Conservation (phyloP, 2,888 invertebrate species). For the Caenorhabditis macrosperma region DNA sequence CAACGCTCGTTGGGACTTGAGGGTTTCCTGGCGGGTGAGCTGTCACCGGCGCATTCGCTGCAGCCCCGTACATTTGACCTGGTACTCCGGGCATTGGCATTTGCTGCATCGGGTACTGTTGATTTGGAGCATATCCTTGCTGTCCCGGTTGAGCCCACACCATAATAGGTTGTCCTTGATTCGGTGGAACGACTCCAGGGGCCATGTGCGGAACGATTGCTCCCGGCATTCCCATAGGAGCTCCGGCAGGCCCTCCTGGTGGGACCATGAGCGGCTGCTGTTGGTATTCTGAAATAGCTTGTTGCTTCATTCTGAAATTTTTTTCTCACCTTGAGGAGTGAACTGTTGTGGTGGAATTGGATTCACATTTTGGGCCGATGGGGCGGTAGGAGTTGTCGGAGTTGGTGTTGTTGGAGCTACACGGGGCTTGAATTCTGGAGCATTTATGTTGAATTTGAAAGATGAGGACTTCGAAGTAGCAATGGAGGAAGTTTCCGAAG, state of each 20-base stretch:
- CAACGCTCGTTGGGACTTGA: constrained; percentile 11
- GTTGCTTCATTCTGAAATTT: background rate
- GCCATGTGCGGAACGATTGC: constrained; percentile 26
- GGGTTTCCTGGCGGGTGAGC: background rate
- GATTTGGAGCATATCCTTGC: constrained; percentile 12
- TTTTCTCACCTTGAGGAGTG: background rate
- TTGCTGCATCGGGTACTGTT: constrained; percentile 17
- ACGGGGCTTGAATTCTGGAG: constrained; percentile 69
- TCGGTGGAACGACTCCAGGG: constrained; percentile 12
- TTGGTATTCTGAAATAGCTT: constrained; percentile 18
- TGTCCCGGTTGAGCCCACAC: constrained; percentile 22
- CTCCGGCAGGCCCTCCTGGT: constrained; percentile 14
- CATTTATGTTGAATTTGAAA: constrained; percentile 72
- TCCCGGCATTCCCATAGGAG: constrained; percentile 22
- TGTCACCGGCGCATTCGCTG: constrained; percentile 2
- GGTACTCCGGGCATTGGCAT: constrained; percentile 26
- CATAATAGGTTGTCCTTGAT: constrained; percentile 20
- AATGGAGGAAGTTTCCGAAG: constrained; percentile 30
- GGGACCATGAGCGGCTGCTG: constrained; percentile 27
- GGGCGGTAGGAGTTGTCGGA: constrained; percentile 57
- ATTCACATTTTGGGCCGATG: background rate
- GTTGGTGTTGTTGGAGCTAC: constrained; percentile 51
- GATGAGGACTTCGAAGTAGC: constrained; percentile 29
- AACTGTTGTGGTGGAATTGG: constrained; percentile 21
- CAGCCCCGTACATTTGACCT: constrained; percentile 43